A percentile compares a stretch with the other conserved stretches of the same genome.
phyloP scores from a whole-genome alignment of 2,888 invertebrate species.

The Thysanoteuthis rhombus region DNA sequence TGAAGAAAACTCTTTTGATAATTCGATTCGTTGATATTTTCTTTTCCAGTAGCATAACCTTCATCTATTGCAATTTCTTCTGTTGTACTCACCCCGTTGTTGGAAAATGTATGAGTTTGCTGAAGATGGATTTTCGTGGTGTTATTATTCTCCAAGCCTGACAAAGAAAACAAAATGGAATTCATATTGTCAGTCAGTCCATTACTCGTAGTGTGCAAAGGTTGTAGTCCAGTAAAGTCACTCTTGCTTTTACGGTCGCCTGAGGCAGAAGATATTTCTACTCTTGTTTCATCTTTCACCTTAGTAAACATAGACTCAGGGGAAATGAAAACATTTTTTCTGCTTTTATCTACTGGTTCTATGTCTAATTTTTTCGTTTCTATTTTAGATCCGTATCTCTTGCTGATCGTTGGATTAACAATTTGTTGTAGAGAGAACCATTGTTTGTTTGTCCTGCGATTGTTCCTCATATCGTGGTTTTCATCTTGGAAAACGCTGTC shows the following conservation, averaged over 20 bases:
- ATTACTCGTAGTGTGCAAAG: not conserved
- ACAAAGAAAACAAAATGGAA: not conserved
- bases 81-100: not conserved
- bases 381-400: not conserved
- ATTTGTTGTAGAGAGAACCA: not conserved
- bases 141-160: not conserved
- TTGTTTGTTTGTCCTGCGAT: not conserved
- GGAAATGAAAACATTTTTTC: not conserved
- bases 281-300: not conserved
- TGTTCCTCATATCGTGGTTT: not conserved
- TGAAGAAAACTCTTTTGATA: not conserved
- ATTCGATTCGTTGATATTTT: not conserved
- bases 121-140: not conserved
- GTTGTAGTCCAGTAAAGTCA: not conserved
- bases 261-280: not conserved
- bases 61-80: not conserved
- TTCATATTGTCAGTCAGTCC: not conserved
- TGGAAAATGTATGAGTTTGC: not conserved
- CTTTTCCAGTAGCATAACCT: not conserved
- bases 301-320: not conserved
- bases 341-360: not conserved
- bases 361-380: not conserved
- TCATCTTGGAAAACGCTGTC: not conserved
- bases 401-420: not conserved
- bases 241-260: not conserved